Conservation (phyloP, 2,113 vertebrate genomes). For the Spheniscus mendiculus region DNA sequence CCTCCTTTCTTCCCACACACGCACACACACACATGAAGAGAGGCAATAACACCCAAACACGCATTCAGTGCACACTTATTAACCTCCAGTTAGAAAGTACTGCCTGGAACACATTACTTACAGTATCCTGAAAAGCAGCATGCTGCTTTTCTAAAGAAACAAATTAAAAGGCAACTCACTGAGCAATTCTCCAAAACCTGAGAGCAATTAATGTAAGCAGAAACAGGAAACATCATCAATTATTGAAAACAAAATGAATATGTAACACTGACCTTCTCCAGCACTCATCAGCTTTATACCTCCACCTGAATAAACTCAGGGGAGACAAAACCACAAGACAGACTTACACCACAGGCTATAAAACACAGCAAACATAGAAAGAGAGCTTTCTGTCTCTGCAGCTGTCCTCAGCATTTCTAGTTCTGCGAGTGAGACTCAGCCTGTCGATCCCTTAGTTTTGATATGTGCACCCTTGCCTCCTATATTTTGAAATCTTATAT, state of each 20-base stretch:
- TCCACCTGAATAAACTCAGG: conserved; percentile 64
- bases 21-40: neutral
- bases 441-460: neutral
- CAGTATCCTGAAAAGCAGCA: conserved; percentile 24
- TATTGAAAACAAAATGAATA: conserved; percentile 81
- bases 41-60: neutral
- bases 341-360: neutral
- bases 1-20: neutral
- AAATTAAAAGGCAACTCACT: conserved; percentile 69
- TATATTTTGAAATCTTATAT: neutral
- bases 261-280: conserved; percentile 72
- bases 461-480: accelerated
- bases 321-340: conserved; percentile 18
- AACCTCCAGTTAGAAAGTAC: conserved; percentile 60
- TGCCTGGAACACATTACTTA: conserved; percentile 1
- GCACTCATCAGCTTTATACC: conserved; percentile 55
- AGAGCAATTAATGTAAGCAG: conserved; percentile 77
- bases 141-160: conserved; percentile 54
- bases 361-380: neutral
- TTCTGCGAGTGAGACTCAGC: neutral
- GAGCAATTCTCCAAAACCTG: conserved; percentile 71
- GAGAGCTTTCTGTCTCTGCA: neutral
- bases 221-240: conserved; percentile 75
- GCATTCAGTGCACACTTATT: neutral
- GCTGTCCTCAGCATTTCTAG: neutral